Evolutionary conservation across 2,113 vertebrate species (phyloP).

Genomic region (Acanthisitta chloris): DNA sequence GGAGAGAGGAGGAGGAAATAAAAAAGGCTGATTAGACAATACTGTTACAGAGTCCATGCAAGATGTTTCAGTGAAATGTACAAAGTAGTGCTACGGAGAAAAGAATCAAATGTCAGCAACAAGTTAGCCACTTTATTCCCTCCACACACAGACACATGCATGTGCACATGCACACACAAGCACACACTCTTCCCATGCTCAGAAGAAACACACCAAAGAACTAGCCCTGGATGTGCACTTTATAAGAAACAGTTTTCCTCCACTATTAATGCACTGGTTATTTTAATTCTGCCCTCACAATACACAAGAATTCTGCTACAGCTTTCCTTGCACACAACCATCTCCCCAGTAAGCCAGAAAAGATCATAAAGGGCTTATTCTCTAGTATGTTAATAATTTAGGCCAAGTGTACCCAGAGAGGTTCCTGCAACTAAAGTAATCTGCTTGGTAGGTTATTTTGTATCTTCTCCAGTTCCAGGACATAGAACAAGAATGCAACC

Average conservation of each 20-base stretch:
- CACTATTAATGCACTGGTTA: neutral
- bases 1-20: neutral
- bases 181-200: neutral
- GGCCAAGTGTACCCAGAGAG: neutral
- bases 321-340: neutral
- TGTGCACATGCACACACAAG: rapidly evolving
- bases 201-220: neutral
- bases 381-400: neutral
- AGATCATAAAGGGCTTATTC: neutral
- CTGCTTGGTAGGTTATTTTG: neutral
- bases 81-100: neutral
- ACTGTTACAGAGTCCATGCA: neutral
- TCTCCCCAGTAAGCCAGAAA: neutral
- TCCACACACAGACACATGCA: neutral
- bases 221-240: neutral
- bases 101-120: neutral
- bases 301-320: neutral
- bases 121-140: neutral
- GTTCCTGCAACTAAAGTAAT: neutral
- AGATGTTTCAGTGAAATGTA: neutral
- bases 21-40: conserved; percentile 34
- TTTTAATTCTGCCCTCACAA: neutral
- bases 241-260: neutral
- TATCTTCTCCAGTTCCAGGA: neutral
- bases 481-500: neutral